Percentiles rank a stretch among this genome's conserved stretches.
phyloP scores from a whole-genome alignment of 1,140 invertebrate genomes.

The Tribolium castaneum region DNA sequence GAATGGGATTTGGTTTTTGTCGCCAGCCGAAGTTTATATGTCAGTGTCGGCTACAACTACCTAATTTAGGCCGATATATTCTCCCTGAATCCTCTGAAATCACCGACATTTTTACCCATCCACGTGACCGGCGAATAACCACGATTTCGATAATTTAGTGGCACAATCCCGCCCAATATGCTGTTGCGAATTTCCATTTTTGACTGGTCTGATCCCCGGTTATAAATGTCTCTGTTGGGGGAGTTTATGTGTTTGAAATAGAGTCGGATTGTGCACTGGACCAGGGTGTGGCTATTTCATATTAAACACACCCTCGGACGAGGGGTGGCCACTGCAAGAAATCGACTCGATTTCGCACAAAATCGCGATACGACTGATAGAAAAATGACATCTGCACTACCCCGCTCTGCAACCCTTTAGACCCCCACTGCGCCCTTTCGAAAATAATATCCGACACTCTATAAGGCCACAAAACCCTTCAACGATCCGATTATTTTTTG shows the following conservation, averaged over 20 bases:
- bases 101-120: conserved; percentile 21
- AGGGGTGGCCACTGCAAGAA: not conserved
- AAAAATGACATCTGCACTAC: conserved; percentile 56
- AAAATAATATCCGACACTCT: conserved; percentile 60
- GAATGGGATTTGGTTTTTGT: conserved; percentile 63
- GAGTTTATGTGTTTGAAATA: conserved; percentile 50
- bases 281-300: conserved; percentile 53
- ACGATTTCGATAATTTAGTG: conserved; percentile 13
- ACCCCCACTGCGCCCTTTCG: conserved; percentile 51
- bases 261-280: conserved; percentile 50
- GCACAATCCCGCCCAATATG: conserved; percentile 44
- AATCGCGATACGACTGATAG: not conserved
- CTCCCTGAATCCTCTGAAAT: conserved; percentile 56
- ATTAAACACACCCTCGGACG: conserved; percentile 53
- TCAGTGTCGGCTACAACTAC: conserved; percentile 61
- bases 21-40: conserved; percentile 61
- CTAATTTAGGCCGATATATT: conserved; percentile 60
- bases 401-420: conserved; percentile 58
- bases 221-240: conserved; percentile 54
- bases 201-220: conserved; percentile 57
- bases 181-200: conserved; percentile 55
- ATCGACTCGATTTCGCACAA: not conserved
- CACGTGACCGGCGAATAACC: conserved; percentile 15
- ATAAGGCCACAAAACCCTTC: conserved; percentile 60
- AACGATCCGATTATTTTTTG: conserved; percentile 61